Percentiles rank a stretch among this genome's conserved stretches.
Conservation (phyloP, 2,888 invertebrate genomes). For the Drosophila buzzatii region DNA sequence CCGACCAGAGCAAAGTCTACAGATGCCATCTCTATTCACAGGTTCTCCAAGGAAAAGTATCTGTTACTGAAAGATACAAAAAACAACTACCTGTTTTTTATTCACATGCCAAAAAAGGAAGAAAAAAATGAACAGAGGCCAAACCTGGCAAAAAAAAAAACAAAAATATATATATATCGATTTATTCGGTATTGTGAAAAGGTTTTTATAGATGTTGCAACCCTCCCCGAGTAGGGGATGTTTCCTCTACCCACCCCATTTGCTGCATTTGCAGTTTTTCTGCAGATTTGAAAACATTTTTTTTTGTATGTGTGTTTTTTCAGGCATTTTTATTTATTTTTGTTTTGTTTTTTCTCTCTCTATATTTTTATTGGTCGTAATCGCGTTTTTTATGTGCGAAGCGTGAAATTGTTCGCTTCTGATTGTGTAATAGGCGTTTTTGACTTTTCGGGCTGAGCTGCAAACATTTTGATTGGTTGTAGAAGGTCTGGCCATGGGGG, state of each 20-base stretch:
- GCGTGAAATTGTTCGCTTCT: conserved; percentile 54
- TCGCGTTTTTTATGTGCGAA: conserved; percentile 56
- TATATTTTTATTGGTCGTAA: conserved; percentile 70
- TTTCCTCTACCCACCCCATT: conserved; percentile 55
- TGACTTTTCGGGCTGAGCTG: conserved; percentile 49
- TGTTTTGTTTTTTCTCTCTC: conserved; percentile 33
- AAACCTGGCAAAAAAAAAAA: conserved; percentile 24
- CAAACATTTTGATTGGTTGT: conserved; percentile 65
- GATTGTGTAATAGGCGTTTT: conserved; percentile 61
- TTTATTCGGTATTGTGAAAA: conserved; percentile 55
- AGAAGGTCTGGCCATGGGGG: neutral
- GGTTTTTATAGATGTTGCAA: conserved; percentile 51
- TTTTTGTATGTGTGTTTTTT: conserved; percentile 36
- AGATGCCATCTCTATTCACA: conserved; percentile 58
- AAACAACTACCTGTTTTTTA: conserved; percentile 75
- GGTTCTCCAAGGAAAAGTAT: conserved; percentile 65
- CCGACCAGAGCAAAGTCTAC: conserved; percentile 10
- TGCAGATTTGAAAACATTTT: conserved; percentile 29
- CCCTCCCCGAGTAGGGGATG: conserved; percentile 59
- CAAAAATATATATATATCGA: too few relatives aligned
- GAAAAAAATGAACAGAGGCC: conserved; percentile 1
- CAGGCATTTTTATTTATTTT: neutral
- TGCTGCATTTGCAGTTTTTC: conserved; percentile 23
- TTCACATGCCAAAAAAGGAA: conserved; percentile 44
- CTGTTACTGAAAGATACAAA: conserved; percentile 59